These are phyloP conservation scores for Scomber scombrus DNA, from an alignment of 2,113 vertebrate species.

Conservation along the genomic window DNA sequence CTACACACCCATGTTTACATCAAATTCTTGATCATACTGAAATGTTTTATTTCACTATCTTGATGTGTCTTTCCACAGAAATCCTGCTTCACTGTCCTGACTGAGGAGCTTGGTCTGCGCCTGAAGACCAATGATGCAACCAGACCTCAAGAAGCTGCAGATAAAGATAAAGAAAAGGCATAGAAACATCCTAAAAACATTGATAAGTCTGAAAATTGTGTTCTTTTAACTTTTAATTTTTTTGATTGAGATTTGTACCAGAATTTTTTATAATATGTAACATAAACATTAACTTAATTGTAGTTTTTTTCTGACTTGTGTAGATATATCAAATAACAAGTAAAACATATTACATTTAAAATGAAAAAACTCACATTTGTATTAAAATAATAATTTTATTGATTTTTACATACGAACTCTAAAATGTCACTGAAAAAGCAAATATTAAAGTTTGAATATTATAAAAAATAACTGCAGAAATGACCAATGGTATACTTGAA, in stretches of 20 bases:
- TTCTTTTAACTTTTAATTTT: conserved; percentile 1
- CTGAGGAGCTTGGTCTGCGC: conserved; percentile 88
- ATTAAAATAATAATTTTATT: conserved; percentile 52
- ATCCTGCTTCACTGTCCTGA: conserved; percentile 88
- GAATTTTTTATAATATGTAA: conserved; percentile 21
- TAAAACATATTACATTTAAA: background rate
- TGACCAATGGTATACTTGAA: conserved; percentile 13
- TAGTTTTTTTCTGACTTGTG: background rate
- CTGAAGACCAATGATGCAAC: conserved; percentile 78
- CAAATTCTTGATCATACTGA: background rate
- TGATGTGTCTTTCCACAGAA: conserved; percentile 79
- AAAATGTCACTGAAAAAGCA: conserved; percentile 54
- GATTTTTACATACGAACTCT: conserved; percentile 35
- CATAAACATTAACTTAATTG: background rate
- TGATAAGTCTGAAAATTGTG: background rate
- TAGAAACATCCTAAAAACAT: conserved; percentile 31
- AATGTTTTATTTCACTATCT: conserved; percentile 18
- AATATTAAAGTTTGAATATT: conserved; percentile 16
- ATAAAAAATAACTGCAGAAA: conserved; percentile 33
- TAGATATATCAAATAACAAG: background rate
- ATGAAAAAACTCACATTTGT: conserved; percentile 17
- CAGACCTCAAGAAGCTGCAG: conserved; percentile 81
- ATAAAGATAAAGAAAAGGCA: conserved; percentile 83
- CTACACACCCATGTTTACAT: background rate
- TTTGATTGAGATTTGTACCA: background rate